Evolutionary conservation across 2,113 vertebrate genomes (phyloP).

Genomic region (Ochotona princeps): DNA sequence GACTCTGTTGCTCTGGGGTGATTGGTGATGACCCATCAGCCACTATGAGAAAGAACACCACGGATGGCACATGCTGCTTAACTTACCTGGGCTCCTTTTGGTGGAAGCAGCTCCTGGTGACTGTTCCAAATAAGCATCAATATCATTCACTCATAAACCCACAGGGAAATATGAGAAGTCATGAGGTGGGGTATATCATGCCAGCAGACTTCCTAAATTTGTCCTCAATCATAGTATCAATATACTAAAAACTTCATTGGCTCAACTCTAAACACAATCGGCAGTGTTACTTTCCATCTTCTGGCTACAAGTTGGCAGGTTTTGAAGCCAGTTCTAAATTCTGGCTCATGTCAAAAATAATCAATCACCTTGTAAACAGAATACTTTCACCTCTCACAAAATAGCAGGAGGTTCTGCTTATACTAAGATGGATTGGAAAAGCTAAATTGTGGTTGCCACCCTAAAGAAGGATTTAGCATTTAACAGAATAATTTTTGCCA

Average conservation of each 20-base stretch:
- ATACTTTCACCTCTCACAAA: background rate
- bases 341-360: background rate
- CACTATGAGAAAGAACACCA: background rate
- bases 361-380: background rate
- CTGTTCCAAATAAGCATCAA: background rate
- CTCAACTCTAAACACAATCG: background rate
- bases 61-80: background rate
- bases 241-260: background rate
- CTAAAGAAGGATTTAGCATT: constrained; percentile 9
- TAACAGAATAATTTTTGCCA: constrained; percentile 56
- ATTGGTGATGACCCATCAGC: background rate
- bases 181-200: background rate
- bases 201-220: background rate
- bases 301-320: background rate
- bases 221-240: background rate
- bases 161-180: background rate
- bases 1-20: background rate
- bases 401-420: background rate
- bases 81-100: background rate
- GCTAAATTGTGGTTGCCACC: background rate
- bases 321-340: constrained; percentile 36
- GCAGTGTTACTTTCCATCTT: background rate
- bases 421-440: constrained; percentile 2
- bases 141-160: background rate
- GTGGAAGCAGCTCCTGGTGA: background rate